Conservation (phyloP, 2,888 invertebrate genomes). For the Eretmocerus hayati region DNA sequence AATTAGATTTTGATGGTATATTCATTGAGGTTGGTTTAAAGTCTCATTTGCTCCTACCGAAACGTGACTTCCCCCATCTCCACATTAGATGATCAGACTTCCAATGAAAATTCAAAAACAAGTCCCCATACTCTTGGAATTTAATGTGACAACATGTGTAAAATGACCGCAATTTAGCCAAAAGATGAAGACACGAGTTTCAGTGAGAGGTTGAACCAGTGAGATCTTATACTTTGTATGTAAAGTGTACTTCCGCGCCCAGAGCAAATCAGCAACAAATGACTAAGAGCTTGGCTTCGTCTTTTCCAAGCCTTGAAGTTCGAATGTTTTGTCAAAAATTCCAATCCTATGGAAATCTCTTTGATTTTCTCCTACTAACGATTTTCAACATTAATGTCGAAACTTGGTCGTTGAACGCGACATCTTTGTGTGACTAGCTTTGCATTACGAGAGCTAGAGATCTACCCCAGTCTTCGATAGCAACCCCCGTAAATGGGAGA, state of each 20-base stretch:
- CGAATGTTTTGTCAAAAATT: constrained; percentile 54
- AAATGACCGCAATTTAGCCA: no score
- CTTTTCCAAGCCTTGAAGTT: constrained; percentile 58
- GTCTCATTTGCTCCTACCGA: constrained; percentile 42
- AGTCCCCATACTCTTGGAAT: constrained; percentile 55
- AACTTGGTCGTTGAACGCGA: not conserved
- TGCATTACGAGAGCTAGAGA: constrained; percentile 48
- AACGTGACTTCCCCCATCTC: constrained; percentile 58
- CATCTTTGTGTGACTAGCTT: constrained; percentile 34
- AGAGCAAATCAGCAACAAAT: constrained; percentile 55
- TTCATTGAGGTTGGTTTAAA: constrained; percentile 45
- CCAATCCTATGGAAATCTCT: constrained; percentile 49
- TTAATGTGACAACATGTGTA: no score
- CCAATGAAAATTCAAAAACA: constrained; percentile 60
- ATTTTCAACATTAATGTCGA: constrained; percentile 3
- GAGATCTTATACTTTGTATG: no score
- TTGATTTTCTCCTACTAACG: constrained; percentile 47
- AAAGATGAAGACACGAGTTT: no score
- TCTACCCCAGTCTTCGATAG: constrained; percentile 47
- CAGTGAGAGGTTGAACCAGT: no score
- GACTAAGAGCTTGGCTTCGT: constrained; percentile 54
- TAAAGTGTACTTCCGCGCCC: no score
- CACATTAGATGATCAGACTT: constrained; percentile 60
- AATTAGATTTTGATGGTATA: constrained; percentile 38
- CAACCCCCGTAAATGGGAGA: constrained; percentile 37